These are phyloP conservation scores for Leptopilina boulardi DNA, from an alignment of 1,140 invertebrate species.

Conservation along the genomic window DNA sequence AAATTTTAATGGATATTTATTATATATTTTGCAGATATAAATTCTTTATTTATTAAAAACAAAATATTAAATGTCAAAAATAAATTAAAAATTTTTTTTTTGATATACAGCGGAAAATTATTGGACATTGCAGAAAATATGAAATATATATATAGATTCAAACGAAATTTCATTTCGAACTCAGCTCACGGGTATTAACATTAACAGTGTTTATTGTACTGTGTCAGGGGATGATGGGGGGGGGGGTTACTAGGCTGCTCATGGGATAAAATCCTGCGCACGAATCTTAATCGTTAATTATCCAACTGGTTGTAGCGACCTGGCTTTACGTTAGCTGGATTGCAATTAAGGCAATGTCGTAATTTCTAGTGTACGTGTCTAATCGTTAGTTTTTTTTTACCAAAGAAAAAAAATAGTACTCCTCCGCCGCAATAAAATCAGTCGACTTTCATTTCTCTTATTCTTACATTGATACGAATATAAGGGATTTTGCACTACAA, in stretches of 20 bases:
- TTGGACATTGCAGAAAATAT: no score
- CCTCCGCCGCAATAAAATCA: slow-evolving; percentile 14
- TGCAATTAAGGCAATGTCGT: slow-evolving; percentile 28
- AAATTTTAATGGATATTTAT: no score
- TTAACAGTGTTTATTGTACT: slow-evolving; percentile 25
- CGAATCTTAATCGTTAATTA: slow-evolving; percentile 33
- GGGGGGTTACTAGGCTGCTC: neutral
- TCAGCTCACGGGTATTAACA: slow-evolving; percentile 11
- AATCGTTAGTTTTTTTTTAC: slow-evolving; percentile 25
- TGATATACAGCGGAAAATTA: no score
- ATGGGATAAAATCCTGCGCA: neutral
- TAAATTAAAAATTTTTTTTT: no score
- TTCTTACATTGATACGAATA: neutral
- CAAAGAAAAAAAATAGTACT: slow-evolving; percentile 7
- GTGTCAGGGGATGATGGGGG: neutral
- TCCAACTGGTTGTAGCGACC: slow-evolving; percentile 28
- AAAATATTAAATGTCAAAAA: no score
- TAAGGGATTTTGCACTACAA: neutral
- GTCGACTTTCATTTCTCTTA: neutral
- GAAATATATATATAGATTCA: neutral
- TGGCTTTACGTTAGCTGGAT: slow-evolving; percentile 24
- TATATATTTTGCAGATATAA: no score
- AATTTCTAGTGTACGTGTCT: slow-evolving; percentile 21
- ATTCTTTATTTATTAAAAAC: no score
- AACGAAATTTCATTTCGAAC: neutral